Evolutionary conservation across 2,888 invertebrate genomes (phyloP).

Genomic region (Baccha elongata): DNA sequence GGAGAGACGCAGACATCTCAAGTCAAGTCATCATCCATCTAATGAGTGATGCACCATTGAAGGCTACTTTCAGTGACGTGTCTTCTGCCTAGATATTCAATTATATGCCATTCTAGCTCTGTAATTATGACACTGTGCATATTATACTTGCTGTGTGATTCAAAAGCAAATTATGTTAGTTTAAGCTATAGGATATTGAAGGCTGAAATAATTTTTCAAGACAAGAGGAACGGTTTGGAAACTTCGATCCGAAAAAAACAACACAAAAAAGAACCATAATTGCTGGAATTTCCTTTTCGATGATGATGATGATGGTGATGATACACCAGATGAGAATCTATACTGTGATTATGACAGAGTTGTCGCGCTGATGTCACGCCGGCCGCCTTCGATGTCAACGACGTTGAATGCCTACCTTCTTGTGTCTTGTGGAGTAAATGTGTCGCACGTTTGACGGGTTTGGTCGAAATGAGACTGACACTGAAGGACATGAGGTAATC

Average conservation of each 20-base stretch:
- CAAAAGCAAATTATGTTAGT: constrained; percentile 46
- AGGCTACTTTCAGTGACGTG: constrained; percentile 66
- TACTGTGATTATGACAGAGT: constrained; percentile 15
- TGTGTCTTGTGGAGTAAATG: constrained; percentile 5
- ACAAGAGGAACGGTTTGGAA: constrained; percentile 28
- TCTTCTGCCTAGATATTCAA: too few species aligned
- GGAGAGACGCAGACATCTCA: constrained; percentile 4
- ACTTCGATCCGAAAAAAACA: neutral
- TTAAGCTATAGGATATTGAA: constrained; percentile 40
- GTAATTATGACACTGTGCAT: constrained; percentile 68
- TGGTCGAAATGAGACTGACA: constrained; percentile 14
- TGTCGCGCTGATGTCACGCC: constrained; percentile 23
- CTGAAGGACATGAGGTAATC: constrained; percentile 38
- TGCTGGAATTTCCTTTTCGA: constrained; percentile 52
- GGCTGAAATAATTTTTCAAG: constrained; percentile 59
- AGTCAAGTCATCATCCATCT: constrained; percentile 43
- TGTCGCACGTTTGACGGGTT: constrained; percentile 19
- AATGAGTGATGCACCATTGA: constrained; percentile 53
- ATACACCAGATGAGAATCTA: neutral
- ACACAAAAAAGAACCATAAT: constrained; percentile 38
- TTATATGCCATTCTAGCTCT: constrained; percentile 62
- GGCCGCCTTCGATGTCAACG: neutral
- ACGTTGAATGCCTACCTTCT: constrained; percentile 18
- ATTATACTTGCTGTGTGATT: constrained; percentile 12
- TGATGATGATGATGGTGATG: constrained; percentile 14